Conservation (phyloP, 2,888 invertebrate genomes). For the Athalia rosae region DNA sequence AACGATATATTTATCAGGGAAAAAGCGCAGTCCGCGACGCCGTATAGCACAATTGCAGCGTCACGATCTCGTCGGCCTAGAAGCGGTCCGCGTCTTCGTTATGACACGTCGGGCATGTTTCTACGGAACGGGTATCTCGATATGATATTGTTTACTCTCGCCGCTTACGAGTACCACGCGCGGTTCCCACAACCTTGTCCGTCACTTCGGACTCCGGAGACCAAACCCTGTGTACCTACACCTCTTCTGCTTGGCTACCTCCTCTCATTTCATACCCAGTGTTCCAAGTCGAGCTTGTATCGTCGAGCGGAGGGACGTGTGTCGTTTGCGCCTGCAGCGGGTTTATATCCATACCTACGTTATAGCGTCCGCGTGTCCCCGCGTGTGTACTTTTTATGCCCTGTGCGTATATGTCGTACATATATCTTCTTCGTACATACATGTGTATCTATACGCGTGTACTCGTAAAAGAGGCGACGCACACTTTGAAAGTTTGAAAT, state of each 20-base stretch:
- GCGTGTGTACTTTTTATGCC: not conserved
- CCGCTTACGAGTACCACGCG: conserved; percentile 13
- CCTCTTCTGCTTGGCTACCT: conserved; percentile 41
- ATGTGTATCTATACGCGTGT: conserved; percentile 4
- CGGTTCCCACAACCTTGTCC: conserved; percentile 57
- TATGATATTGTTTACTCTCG: conserved; percentile 34
- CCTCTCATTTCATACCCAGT: conserved; percentile 48
- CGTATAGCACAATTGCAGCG: not conserved
- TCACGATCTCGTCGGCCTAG: conserved; percentile 17
- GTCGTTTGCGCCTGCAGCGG: conserved; percentile 25
- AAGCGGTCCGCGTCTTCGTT: conserved; percentile 9
- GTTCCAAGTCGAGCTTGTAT: not conserved
- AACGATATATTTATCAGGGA: not conserved
- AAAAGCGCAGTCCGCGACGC: not conserved
- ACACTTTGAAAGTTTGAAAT: conserved; percentile 1
- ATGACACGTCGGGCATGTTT: conserved; percentile 32
- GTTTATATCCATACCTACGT: not conserved
- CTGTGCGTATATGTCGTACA: not conserved
- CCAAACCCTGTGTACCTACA: conserved; percentile 17
- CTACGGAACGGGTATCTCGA: conserved; percentile 25
- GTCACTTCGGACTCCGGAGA: conserved; percentile 35
- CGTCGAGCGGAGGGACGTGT: conserved; percentile 10
- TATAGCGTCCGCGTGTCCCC: not conserved
- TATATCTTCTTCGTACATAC: not conserved
- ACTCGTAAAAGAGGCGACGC: not conserved